A percentile compares a stretch with the other conserved stretches of the same genome.
Conservation (phyloP, 2,888 invertebrate genomes). For the Netelia virgata region DNA sequence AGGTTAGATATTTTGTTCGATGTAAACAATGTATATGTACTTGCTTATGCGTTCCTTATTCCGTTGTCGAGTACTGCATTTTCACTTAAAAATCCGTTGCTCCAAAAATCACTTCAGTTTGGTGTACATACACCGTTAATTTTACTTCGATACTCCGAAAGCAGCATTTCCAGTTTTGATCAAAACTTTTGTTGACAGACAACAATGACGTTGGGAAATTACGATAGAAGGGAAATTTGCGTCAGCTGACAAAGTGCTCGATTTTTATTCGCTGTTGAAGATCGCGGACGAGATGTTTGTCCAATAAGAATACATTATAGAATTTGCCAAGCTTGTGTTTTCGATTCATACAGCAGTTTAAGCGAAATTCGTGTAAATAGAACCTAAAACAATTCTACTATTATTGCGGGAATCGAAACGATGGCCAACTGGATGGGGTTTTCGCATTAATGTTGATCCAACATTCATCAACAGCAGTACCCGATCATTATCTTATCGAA, state of each 20-base stretch:
- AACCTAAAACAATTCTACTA: slow-evolving; percentile 47
- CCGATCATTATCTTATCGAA: slow-evolving; percentile 47
- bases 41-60: background rate
- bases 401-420: slow-evolving; percentile 66
- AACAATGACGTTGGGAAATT: slow-evolving; percentile 24
- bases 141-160: slow-evolving; percentile 15
- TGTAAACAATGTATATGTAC: slow-evolving; percentile 28
- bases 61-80: slow-evolving; percentile 2
- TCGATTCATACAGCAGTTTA: background rate
- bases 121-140: background rate
- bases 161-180: slow-evolving; percentile 13
- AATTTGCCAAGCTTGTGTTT: background rate
- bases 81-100: slow-evolving; percentile 3
- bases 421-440: slow-evolving; percentile 13
- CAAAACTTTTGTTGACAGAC: background rate
- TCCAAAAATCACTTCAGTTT: background rate
- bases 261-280: slow-evolving; percentile 11
- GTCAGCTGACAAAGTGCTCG: slow-evolving; percentile 24
- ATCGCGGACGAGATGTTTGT: background rate
- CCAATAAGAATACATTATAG: slow-evolving; percentile 18
- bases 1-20: slow-evolving; percentile 44
- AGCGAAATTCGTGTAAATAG: slow-evolving; percentile 45
- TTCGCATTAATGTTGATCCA: slow-evolving; percentile 51
- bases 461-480: slow-evolving; percentile 29
- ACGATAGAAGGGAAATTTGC: background rate